Percentiles rank a stretch among this genome's conserved stretches.
Evolutionary conservation across 1,140 invertebrate genomes (phyloP).

Genomic region (Grapholita molesta): DNA sequence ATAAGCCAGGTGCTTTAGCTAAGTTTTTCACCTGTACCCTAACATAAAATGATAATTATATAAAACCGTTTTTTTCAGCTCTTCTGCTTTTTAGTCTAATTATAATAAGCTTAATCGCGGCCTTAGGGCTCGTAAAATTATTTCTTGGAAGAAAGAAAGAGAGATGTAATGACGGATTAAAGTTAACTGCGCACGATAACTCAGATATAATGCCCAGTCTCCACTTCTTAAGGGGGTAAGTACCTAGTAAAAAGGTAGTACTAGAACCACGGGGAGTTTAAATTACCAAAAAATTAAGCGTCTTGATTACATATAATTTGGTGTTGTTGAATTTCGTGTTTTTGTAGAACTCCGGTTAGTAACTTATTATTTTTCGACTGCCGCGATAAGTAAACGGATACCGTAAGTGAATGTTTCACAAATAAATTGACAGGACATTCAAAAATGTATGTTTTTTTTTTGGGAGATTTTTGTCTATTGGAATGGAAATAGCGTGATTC

Average conservation of each 20-base stretch:
- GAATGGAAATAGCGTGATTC: too few relatives aligned
- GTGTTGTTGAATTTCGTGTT: too few relatives aligned
- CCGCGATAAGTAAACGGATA: too few relatives aligned
- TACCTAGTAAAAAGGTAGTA: not conserved
- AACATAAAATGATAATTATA: not conserved
- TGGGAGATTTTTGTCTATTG: too few relatives aligned
- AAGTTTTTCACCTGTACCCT: too few relatives aligned
- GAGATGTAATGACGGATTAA: not conserved
- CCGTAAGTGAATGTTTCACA: too few relatives aligned
- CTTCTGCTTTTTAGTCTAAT: not conserved
- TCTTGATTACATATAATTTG: too few relatives aligned
- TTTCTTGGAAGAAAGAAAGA: not conserved
- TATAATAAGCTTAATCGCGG: not conserved
- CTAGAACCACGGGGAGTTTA: not conserved
- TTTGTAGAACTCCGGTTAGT: too few relatives aligned
- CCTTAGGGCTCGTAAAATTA: not conserved
- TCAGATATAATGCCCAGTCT: constrained; percentile 3
- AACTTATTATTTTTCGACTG: too few relatives aligned
- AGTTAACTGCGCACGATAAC: not conserved
- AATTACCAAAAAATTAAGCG: not conserved
- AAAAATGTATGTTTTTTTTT: too few relatives aligned
- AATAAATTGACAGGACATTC: too few relatives aligned
- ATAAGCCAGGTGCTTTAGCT: too few relatives aligned
- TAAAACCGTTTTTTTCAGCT: not conserved
- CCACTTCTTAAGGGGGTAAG: constrained; percentile 8